phyloP scores from a whole-genome alignment of 2,797 vertebrate genomes.

The Petrocephalus schoutedeni region DNA sequence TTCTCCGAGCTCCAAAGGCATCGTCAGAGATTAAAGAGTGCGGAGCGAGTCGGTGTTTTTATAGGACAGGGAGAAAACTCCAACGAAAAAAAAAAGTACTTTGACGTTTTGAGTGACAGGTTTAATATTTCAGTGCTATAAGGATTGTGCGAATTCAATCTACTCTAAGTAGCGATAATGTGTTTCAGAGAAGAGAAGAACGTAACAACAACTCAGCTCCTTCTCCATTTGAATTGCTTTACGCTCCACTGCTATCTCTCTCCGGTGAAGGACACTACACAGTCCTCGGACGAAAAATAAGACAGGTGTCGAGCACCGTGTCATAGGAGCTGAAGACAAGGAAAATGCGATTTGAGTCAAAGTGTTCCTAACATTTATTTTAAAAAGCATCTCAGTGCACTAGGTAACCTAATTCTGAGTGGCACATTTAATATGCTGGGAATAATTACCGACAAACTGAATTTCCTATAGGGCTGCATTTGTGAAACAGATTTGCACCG shows the following conservation, averaged over 20 bases:
- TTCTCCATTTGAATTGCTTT: constrained; percentile 5
- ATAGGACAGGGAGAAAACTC: background rate
- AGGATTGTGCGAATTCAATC: constrained; percentile 6
- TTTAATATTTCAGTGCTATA: background rate
- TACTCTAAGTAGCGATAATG: background rate
- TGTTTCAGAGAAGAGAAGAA: background rate
- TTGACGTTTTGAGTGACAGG: background rate
- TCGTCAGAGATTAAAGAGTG: background rate
- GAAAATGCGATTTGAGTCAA: background rate
- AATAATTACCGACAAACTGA: constrained; percentile 17
- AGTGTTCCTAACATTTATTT: background rate
- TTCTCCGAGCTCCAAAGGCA: background rate
- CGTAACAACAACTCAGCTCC: background rate
- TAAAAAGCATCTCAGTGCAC: background rate
- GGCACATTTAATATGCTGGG: constrained; percentile 6
- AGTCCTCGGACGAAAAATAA: constrained; percentile 1
- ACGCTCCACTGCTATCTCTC: background rate
- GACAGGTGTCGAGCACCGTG: background rate
- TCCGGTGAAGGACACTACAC: background rate
- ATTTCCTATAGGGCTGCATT: background rate
- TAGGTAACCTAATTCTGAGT: constrained; percentile 9
- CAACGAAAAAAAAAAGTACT: background rate
- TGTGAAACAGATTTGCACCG: background rate
- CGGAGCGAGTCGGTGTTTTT: background rate
- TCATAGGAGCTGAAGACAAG: background rate